A percentile compares a stretch with the other conserved stretches of the same genome.
These are phyloP conservation scores for Mimachlamys varia DNA, from an alignment of 2,888 invertebrate genomes.

Conservation along the genomic window DNA sequence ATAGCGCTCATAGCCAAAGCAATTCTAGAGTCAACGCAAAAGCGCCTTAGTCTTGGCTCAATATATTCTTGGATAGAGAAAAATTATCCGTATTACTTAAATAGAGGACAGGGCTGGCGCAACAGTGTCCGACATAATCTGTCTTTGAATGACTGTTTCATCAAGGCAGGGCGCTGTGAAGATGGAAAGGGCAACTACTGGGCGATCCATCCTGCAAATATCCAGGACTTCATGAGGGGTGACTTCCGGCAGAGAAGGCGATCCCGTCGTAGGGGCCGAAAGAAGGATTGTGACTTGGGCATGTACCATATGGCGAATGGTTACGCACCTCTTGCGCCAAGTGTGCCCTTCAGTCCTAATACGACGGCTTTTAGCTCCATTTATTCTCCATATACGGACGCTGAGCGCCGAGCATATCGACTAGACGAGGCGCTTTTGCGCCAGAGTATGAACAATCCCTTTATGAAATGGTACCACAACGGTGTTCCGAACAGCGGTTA, in stretches of 20 bases:
- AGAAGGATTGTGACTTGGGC: conserved; percentile 74
- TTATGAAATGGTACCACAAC: conserved; percentile 76
- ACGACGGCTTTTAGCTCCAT: conserved; percentile 67
- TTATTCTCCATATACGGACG: conserved; percentile 76
- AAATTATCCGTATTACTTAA: conserved; percentile 78
- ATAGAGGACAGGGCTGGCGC: conserved; percentile 78
- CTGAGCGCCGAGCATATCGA: conserved; percentile 74
- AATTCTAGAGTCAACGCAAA: conserved; percentile 76
- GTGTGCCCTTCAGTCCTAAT: conserved; percentile 65
- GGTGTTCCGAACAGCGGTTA: conserved; percentile 63
- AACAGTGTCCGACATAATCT: conserved; percentile 80
- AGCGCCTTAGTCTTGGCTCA: conserved; percentile 78
- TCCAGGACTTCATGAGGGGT: conserved; percentile 77
- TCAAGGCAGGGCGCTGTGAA: conserved; percentile 76
- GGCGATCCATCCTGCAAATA: conserved; percentile 79
- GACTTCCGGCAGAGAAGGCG: conserved; percentile 77
- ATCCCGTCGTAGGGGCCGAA: conserved; percentile 71
- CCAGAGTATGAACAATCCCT: conserved; percentile 76
- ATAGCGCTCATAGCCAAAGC: conserved; percentile 80
- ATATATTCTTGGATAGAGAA: conserved; percentile 80
- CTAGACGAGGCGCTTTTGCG: conserved; percentile 75
- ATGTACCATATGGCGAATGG: conserved; percentile 73
- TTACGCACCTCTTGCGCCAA: conserved; percentile 65
- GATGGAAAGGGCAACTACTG: conserved; percentile 79
- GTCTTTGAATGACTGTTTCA: conserved; percentile 79